Evolutionary conservation across 1,140 invertebrate species (phyloP), one percentile per base, ranked within the genome.

Genomic region (Chrysomallon squamiferum): DNA sequence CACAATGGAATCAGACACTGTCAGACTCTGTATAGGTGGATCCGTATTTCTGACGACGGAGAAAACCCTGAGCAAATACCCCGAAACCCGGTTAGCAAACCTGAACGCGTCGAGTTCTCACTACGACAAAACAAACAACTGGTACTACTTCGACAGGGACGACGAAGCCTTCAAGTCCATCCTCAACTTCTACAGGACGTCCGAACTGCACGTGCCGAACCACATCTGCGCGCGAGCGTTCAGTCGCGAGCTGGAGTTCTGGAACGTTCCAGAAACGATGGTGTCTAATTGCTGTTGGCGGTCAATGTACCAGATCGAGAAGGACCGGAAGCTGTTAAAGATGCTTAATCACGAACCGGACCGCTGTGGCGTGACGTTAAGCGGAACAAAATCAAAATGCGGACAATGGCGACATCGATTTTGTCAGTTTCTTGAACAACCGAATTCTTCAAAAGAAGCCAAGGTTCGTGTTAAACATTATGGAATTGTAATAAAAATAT

Each of bases 61-160:
- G 32, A 54, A 61, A 29, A 78, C 74, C 2, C 47, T 78, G 47
- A 72, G 66, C 66, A 68, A 67, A 30, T 66, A 74, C 22, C 69
- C 72, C 20, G 66, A 72, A 25, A 76, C 74, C 11, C 52, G 69
- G 18, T 66, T 78, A 0, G 69, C 74, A 5, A 35, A 32, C 27
- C 45, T 72, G 15, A 50, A 60, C 1, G 22, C 25, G 35, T 52
- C 38, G 1, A 59, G 57, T 4, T 15, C 22, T 29, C 60, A 66
- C 47, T 69, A 62, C 38, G 47, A 62, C 13, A 32, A 43, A 1
- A 63, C 38, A 72, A 93, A 96, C 87, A 97, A 97, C 89, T 95
- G 97, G 87, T 97, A 96, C 84, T 98, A 97, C 87, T 98, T 98
- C 87, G 96, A 98, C 87, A 90, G 96, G 62, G 95, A 98, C 86